A percentile compares a stretch with the other conserved stretches of the same genome.
These are phyloP conservation scores for Brachyhypopomus gauderio DNA, from an alignment of 2,113 vertebrate genomes.

Conservation along the genomic window DNA sequence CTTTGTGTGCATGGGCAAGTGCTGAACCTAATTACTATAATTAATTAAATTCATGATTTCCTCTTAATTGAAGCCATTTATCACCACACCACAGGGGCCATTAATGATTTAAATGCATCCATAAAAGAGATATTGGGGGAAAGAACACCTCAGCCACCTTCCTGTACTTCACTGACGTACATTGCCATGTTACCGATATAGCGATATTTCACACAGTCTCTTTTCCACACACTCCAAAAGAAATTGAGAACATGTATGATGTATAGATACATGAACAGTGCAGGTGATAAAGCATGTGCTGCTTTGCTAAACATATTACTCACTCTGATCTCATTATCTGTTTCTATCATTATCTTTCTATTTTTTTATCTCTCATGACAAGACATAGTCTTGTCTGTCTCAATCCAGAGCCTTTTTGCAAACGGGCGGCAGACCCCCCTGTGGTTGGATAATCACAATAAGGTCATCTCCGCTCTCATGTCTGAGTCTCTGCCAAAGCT, in stretches of 20 bases:
- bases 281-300: too few species aligned
- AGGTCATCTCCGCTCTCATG: slow-evolving; percentile 61
- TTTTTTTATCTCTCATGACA: not conserved
- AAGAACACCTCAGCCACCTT: slow-evolving; percentile 58
- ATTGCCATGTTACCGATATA: slow-evolving; percentile 66
- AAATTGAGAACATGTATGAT: too few species aligned
- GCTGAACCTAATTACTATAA: slow-evolving; percentile 72
- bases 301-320: too few species aligned
- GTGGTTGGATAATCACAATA: slow-evolving; percentile 66
- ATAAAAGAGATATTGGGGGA: slow-evolving; percentile 71
- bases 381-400: slow-evolving; percentile 60
- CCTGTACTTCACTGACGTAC: slow-evolving; percentile 56
- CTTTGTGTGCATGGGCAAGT: slow-evolving; percentile 58
- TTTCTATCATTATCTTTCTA: not conserved
- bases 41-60: slow-evolving; percentile 76
- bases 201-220: slow-evolving; percentile 52
- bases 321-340: not conserved
- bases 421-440: slow-evolving; percentile 55
- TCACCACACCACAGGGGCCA: slow-evolving; percentile 65
- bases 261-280: too few species aligned
- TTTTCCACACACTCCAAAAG: not conserved
- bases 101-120: slow-evolving; percentile 77
- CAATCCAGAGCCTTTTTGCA: slow-evolving; percentile 69
- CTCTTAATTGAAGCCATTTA: slow-evolving; percentile 75
- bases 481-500: slow-evolving; percentile 20